Conservation (phyloP, 2,113 vertebrate genomes). For the Charina bottae region DNA sequence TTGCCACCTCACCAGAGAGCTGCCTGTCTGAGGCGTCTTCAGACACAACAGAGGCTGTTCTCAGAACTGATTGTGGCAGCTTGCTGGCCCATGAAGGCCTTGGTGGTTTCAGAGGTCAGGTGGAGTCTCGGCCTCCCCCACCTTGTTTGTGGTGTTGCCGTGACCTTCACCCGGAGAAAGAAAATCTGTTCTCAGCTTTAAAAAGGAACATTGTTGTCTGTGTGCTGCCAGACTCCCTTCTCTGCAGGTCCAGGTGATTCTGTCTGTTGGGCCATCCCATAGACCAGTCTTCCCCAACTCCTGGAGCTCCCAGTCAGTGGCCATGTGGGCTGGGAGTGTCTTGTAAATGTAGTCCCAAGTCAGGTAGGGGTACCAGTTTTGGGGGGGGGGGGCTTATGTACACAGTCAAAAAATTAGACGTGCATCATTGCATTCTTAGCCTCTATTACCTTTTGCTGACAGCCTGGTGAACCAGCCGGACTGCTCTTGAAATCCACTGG, state of each 20-base stretch:
- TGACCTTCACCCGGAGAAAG: slow-evolving; percentile 67
- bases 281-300: background rate
- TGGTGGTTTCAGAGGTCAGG: slow-evolving; percentile 46
- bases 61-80: slow-evolving; percentile 41
- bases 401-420: background rate
- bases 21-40: background rate
- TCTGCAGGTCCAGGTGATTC: background rate
- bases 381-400: background rate
- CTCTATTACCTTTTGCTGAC: background rate
- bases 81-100: slow-evolving; percentile 51
- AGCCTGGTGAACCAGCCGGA: background rate
- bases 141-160: slow-evolving; percentile 66
- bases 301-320: background rate
- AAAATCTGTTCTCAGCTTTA: slow-evolving; percentile 39
- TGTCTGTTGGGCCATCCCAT: background rate
- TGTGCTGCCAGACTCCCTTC: slow-evolving; percentile 8
- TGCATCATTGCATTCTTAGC: background rate
- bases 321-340: background rate
- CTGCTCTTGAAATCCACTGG: background rate
- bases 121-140: slow-evolving; percentile 40
- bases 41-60: slow-evolving; percentile 43
- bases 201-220: slow-evolving; percentile 19
- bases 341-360: background rate
- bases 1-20: background rate
- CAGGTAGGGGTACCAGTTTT: background rate